Evolutionary conservation across 2,113 vertebrate species (phyloP).

Genomic region (Scopus umbretta): DNA sequence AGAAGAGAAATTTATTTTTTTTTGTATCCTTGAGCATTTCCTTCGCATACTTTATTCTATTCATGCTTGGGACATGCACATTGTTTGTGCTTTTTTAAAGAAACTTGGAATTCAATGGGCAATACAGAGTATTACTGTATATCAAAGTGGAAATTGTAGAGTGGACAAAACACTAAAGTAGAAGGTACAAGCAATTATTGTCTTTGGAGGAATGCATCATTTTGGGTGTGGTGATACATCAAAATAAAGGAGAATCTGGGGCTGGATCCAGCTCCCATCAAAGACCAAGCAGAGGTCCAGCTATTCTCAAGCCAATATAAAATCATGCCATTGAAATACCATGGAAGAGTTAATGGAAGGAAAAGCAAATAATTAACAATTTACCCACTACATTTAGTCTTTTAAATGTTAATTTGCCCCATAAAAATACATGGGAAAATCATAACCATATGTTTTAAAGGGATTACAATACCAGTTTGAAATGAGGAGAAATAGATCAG

Average conservation of each 20-base stretch:
- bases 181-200: neutral
- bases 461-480: neutral
- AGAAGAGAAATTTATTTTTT: neutral
- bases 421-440: neutral
- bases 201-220: neutral
- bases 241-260: neutral
- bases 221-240: neutral
- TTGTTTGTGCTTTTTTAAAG: neutral
- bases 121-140: neutral
- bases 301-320: neutral
- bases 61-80: neutral
- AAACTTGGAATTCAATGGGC: neutral
- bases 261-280: neutral
- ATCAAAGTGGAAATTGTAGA: neutral
- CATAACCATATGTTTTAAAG: neutral
- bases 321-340: neutral
- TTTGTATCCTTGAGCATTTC: neutral
- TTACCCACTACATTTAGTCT: neutral
- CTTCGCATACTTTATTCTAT: neutral
- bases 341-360: neutral
- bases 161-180: neutral
- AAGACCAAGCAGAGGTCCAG: neutral
- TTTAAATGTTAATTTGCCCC: neutral
- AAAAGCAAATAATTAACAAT: neutral
- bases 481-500: neutral